Evolutionary conservation across 2,888 invertebrate genomes (phyloP), one percentile per base, ranked within the genome.

Genomic region (Drosophila greeni): DNA sequence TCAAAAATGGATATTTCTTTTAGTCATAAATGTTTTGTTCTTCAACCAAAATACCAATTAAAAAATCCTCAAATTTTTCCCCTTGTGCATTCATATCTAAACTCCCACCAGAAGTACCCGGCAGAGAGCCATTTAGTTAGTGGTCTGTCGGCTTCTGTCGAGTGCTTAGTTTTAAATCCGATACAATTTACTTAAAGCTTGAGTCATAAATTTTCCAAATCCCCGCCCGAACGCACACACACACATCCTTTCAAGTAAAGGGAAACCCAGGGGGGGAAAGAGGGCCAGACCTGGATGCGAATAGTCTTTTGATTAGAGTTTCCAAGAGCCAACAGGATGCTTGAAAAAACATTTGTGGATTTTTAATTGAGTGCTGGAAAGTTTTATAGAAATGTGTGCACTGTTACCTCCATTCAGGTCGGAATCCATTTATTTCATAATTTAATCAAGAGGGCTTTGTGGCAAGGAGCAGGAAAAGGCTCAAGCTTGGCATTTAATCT

Each of bases 151-250:
- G 60, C 61, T 71, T 65, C 62, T 60, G 49, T 55, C 26, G 66
- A 73, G 79, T 66, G 74, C 82, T 66, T 66, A 70, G 72, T 70
- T 62, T 72, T 74, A 77, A 77, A 61, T 76, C 77, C 72, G 65
- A 70, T 69, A 75, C 79, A 78, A 82, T 82, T 75, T 75, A 73
- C 64, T 78, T 79, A 61, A 82, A 82, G 74, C 69, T 54, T 64
- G 36, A 47, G 29, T 53, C 71, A 75, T 78, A 81, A 70, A 77
- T 73, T 76, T 49, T 31, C 43, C 47, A 57, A 68, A 71, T 68
- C 76, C 39, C 37, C 42, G 12, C 24, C 18, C 60, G 42, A 49
- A 58, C 26, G 52, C 37, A 33, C 20, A 20, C 51, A 29, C 24
- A 36, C 23, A 39, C 26, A 36, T 34, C 18, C 26, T 9, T 43